Percentiles rank a stretch among this genome's conserved stretches.
phyloP scores from a whole-genome alignment of 1,140 invertebrate genomes.

The Ylistrum balloti region DNA sequence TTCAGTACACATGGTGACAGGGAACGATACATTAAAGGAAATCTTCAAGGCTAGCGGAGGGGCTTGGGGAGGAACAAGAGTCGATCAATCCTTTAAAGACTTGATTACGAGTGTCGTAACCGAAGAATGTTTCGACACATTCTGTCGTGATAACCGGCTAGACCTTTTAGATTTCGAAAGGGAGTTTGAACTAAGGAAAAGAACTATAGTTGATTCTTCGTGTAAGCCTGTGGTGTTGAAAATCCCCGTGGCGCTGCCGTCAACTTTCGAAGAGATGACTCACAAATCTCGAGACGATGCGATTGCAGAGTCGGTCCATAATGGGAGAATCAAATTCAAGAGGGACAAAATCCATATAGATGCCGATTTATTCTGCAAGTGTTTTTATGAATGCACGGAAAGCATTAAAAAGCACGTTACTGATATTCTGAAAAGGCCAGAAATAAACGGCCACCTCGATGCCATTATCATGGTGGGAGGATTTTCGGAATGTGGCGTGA shows the following conservation, averaged over 20 bases:
- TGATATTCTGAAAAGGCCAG: neutral
- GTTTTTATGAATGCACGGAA: neutral
- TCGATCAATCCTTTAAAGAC: constrained; percentile 55
- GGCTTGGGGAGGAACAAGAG: constrained; percentile 63
- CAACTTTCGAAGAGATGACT: neutral
- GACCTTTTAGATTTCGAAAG: neutral
- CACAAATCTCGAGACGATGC: neutral
- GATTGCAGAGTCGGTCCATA: neutral
- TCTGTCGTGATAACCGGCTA: neutral
- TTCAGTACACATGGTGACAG: constrained; percentile 61
- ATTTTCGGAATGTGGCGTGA: constrained; percentile 48
- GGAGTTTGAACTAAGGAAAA: neutral
- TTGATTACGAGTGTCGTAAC: constrained; percentile 56
- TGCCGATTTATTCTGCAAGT: neutral
- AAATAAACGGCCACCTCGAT: neutral
- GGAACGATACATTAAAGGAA: constrained; percentile 56
- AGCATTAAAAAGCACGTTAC: neutral
- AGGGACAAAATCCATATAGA: neutral
- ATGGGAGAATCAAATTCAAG: constrained; percentile 3
- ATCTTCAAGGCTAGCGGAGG: constrained; percentile 61
- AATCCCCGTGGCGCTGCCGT: neutral
- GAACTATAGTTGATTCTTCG: neutral
- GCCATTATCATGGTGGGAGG: constrained; percentile 57
- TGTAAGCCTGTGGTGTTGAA: neutral
- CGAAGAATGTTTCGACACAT: neutral